These are phyloP conservation scores for Ammodytes dubius DNA, from an alignment of 2,113 vertebrate species.

Conservation along the genomic window DNA sequence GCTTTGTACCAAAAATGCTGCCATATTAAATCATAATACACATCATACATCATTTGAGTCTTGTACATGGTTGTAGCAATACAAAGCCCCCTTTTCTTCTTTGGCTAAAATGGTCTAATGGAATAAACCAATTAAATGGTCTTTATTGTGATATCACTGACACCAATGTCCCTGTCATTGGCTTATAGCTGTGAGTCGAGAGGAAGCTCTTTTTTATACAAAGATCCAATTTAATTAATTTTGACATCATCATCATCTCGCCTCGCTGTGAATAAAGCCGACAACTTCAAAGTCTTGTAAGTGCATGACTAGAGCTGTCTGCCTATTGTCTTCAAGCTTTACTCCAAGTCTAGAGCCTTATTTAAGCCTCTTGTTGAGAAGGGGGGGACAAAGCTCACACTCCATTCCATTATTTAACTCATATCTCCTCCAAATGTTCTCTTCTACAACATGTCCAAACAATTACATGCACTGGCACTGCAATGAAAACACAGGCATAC, in stretches of 20 bases:
- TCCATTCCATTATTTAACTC: constrained; percentile 61
- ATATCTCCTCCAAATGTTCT: constrained; percentile 46
- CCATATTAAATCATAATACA: background rate
- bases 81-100: too few relatives aligned
- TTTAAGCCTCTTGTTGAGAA: constrained; percentile 5
- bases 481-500: background rate
- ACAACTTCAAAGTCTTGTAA: background rate
- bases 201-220: background rate
- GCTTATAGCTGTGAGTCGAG: background rate
- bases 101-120: too few relatives aligned
- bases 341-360: background rate
- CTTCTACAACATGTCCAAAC: constrained; percentile 67
- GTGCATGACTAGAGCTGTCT: background rate
- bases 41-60: background rate
- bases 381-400: constrained; percentile 8
- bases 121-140: background rate
- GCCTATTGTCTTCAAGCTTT: background rate
- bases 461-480: constrained; percentile 57
- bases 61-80: background rate
- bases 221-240: background rate
- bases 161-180: background rate
- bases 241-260: background rate
- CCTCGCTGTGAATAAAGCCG: background rate
- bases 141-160: background rate
- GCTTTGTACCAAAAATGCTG: background rate